Percentiles rank a stretch among this genome's conserved stretches.
Evolutionary conservation across 1,140 invertebrate species (phyloP).

Genomic region (Aphelenchoides besseyi): DNA sequence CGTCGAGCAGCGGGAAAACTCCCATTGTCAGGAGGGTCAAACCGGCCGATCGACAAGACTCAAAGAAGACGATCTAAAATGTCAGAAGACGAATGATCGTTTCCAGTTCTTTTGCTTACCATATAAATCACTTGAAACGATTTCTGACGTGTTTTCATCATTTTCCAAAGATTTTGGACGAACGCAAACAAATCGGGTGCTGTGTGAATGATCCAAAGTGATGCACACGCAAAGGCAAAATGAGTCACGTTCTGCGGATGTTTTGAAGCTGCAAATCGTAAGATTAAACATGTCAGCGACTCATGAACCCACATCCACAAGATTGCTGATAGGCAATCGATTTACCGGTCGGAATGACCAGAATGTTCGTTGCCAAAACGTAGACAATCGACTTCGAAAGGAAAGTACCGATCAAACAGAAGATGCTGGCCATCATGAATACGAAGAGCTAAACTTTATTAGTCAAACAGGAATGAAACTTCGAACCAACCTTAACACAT

Average conservation of each 20-base stretch:
- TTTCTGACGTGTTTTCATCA: background rate
- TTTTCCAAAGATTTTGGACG: constrained; percentile 31
- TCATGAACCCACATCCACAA: constrained; percentile 18
- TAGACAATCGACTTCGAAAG: constrained; percentile 27
- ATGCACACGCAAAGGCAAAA: constrained; percentile 26
- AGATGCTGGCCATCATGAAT: constrained; percentile 25
- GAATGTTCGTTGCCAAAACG: constrained; percentile 36
- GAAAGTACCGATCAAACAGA: constrained; percentile 31
- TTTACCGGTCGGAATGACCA: background rate
- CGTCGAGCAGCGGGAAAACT: constrained; percentile 51
- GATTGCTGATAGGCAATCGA: constrained; percentile 22
- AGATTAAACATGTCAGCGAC: background rate
- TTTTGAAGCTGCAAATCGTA: constrained; percentile 28
- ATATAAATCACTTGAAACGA: constrained; percentile 19
- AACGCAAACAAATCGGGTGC: constrained; percentile 38
- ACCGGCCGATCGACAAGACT: constrained; percentile 45
- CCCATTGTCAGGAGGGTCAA: constrained; percentile 41
- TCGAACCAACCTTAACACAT: constrained; percentile 27
- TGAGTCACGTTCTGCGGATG: constrained; percentile 24
- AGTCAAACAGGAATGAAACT: background rate
- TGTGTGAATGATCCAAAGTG: constrained; percentile 42
- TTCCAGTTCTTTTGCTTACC: background rate
- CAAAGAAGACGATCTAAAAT: constrained; percentile 46
- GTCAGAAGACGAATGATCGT: background rate
- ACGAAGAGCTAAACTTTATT: constrained; percentile 34